A percentile compares a stretch with the other conserved stretches of the same genome.
Conservation (phyloP, 2,888 invertebrate genomes). For the Polydrusus cervinus region DNA sequence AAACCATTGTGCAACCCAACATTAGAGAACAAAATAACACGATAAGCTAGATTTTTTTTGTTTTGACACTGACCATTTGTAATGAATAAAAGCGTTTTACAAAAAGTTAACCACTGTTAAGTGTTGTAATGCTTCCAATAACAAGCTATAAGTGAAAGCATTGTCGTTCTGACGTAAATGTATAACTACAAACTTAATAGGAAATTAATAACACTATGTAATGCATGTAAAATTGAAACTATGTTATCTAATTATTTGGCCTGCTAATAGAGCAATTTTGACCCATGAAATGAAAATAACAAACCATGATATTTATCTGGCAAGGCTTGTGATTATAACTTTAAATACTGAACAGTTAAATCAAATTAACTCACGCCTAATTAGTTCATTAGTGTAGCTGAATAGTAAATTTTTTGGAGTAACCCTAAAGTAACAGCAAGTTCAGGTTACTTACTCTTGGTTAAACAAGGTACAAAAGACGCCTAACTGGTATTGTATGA, state of each 20-base stretch:
- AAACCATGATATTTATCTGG: neutral
- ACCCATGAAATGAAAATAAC: slow-evolving; percentile 24
- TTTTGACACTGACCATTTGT: slow-evolving; percentile 38
- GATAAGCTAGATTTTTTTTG: slow-evolving; percentile 31
- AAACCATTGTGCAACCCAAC: no score
- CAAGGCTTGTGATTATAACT: no score
- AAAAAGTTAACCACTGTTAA: slow-evolving; percentile 40
- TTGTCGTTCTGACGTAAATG: slow-evolving; percentile 26
- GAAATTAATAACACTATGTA: slow-evolving; percentile 29
- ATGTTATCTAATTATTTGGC: slow-evolving; percentile 32
- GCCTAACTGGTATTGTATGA: no score
- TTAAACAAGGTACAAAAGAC: no score
- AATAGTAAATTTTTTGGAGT: neutral
- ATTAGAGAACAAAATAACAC: slow-evolving; percentile 32
- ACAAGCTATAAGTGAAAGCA: slow-evolving; percentile 36
- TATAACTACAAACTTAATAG: slow-evolving; percentile 33
- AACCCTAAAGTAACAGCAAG: neutral
- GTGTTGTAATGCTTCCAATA: slow-evolving; percentile 33
- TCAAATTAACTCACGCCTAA: no score
- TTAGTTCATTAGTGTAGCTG: no score
- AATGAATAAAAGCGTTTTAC: slow-evolving; percentile 39
- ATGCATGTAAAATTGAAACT: slow-evolving; percentile 34
- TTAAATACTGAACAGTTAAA: no score
- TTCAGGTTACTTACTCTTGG: neutral
- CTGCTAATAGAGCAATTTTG: slow-evolving; percentile 43